Evolutionary conservation across 2,888 invertebrate species (phyloP), one percentile per base, ranked within the genome.

Genomic region (Lepidochrysops patricia): DNA sequence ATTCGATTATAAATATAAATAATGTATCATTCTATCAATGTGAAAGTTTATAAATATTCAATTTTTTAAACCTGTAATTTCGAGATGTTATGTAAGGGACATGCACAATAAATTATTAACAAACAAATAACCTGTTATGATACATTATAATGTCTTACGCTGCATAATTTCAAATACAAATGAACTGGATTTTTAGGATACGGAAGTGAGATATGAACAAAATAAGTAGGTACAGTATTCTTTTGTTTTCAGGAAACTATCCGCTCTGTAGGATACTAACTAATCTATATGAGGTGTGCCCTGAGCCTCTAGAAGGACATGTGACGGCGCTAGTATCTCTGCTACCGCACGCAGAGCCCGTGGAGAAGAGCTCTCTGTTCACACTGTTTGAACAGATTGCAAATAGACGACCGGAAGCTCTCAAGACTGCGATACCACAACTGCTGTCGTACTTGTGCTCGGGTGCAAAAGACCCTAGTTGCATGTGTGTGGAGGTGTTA

Each of bases 231-330:
- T n/a, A n/a, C n/a, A n/a, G n/a, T n/a, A n/a, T n/a, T n/a, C n/a
- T n/a, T n/a, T 64, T 67, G 62, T 61, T 82, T 88, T 35, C 78
- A 95, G 97, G 97, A 58, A 98, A 98, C 85, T 96, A 96, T 80
- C 94, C 95, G 0, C 87, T 98, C 23, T 94, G 96, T 65, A 91
- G 97, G 57, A 97, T 98, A 37, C 90, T 98, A 64, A 96, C 97
- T 0, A 97, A 96, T 83, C 93, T 98, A 37, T 98, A 97, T 79
- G 94, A 94, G 71, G 95, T 97, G 19, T 96, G 97, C 54, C 94
- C 94, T 1, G 95, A 96, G 70, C 94, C 96, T 0, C 92, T 98
- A 23, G 94, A 96, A 69, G 95, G 95, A 4, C 96, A 97, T 80
- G 93, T 96, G 1, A 92, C 95, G 77, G 94, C 95, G 1, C 87